Percentiles rank a stretch among this genome's conserved stretches.
These are phyloP conservation scores for Lepidocyrtinus sp. DNA, from an alignment of 2,888 invertebrate species.

Conservation along the genomic window DNA sequence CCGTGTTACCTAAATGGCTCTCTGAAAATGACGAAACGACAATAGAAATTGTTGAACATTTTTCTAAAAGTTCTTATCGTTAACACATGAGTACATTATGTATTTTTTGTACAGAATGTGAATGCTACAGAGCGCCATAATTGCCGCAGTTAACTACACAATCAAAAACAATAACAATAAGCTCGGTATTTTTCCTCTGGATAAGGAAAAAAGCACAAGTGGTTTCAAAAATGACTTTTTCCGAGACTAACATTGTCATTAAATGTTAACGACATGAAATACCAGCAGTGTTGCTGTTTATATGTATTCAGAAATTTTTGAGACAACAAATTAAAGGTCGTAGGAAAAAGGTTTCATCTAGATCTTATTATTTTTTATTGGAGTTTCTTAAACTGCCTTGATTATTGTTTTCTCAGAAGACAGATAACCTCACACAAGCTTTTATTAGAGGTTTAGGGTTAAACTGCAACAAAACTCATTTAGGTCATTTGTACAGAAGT, in stretches of 20 bases:
- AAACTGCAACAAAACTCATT: not conserved
- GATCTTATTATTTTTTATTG: slow-evolving; percentile 35
- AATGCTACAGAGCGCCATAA: not conserved
- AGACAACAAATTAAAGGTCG: no score
- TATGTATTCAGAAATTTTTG: not conserved
- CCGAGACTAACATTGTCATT: slow-evolving; percentile 34
- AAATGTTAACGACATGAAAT: slow-evolving; percentile 57
- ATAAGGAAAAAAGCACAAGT: slow-evolving; percentile 47
- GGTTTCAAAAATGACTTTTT: slow-evolving; percentile 48
- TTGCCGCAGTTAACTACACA: not conserved
- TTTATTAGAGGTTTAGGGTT: no score
- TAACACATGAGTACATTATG: not conserved
- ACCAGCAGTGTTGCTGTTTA: no score
- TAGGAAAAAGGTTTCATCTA: no score
- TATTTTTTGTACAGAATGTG: not conserved
- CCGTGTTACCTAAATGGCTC: no score
- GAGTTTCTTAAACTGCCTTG: slow-evolving; percentile 40
- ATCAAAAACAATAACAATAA: slow-evolving; percentile 26
- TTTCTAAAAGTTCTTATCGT: no score
- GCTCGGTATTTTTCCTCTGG: not conserved
- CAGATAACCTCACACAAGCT: slow-evolving; percentile 2
- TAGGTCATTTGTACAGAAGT: not conserved
- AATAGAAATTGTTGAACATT: no score
- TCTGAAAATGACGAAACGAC: no score
- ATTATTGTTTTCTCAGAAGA: slow-evolving; percentile 37